Conservation (phyloP, 2,888 invertebrate species). For the Melanchra persicariae region DNA sequence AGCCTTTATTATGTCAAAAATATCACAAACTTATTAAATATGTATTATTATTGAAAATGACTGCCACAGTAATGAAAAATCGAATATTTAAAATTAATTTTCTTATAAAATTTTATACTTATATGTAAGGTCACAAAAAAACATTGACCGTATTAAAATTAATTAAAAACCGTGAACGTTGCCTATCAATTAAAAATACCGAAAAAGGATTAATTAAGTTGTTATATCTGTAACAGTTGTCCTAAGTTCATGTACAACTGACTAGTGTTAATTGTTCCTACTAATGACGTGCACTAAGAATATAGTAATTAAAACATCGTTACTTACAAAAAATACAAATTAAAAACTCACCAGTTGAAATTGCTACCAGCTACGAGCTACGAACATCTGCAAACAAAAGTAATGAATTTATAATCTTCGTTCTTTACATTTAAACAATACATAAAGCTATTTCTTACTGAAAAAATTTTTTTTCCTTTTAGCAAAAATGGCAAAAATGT, state of each 20-base stretch:
- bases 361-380: constrained; percentile 61
- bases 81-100: not conserved
- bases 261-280: constrained; percentile 43
- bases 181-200: constrained; percentile 6
- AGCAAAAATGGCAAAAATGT: constrained; percentile 26
- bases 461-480: not conserved
- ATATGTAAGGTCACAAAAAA: not conserved
- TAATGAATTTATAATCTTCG: constrained; percentile 77
- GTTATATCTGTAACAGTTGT: constrained; percentile 36
- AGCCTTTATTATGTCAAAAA: not conserved
- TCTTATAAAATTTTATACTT: not conserved
- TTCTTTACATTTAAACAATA: constrained; percentile 37
- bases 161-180: not conserved
- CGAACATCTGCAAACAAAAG: constrained; percentile 76
- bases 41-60: not conserved
- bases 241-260: constrained; percentile 10
- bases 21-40: not conserved
- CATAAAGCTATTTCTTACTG: not conserved
- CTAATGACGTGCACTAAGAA: constrained; percentile 33
- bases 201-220: constrained; percentile 21
- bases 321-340: constrained; percentile 15
- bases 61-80: not conserved
- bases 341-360: constrained; percentile 69
- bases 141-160: not conserved
- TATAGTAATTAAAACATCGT: constrained; percentile 47